Conservation (phyloP, 2,888 invertebrate species). For the Conops quadrifasciatus region DNA sequence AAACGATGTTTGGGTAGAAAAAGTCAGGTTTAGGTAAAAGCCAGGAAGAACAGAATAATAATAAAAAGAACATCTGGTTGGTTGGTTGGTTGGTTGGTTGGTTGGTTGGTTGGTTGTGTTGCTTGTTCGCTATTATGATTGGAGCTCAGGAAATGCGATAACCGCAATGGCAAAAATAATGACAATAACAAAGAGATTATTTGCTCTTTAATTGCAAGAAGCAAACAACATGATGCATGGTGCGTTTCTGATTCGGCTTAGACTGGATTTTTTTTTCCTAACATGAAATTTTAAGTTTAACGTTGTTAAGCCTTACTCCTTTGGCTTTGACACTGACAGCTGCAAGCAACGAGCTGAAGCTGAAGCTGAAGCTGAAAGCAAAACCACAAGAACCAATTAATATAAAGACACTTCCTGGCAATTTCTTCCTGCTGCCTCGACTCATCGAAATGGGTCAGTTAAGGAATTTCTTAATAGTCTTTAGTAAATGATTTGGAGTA, state of each 20-base stretch:
- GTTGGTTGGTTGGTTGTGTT: no score
- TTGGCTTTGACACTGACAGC: slow-evolving; percentile 11
- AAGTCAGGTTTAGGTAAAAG: background rate
- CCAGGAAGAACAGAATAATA: no score
- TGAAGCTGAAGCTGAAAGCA: background rate
- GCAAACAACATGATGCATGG: background rate
- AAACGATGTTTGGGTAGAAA: background rate
- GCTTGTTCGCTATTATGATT: no score
- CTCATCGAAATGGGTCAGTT: slow-evolving; percentile 1
- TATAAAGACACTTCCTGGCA: background rate
- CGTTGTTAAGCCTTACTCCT: background rate
- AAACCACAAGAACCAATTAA: slow-evolving; percentile 9
- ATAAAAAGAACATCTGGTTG: no score
- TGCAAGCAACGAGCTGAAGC: background rate
- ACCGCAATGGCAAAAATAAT: background rate
- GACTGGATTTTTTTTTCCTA: background rate
- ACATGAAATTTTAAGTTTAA: background rate
- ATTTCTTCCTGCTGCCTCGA: background rate
- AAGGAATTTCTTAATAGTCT: background rate
- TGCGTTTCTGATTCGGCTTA: slow-evolving; percentile 4
- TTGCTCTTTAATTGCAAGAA: slow-evolving; percentile 10
- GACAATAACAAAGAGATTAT: background rate
- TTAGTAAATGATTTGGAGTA: background rate
- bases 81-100: no score
- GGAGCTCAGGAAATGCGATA: background rate